phyloP scores from a whole-genome alignment of 2,113 vertebrate species.

The Crotophaga sulcirostris region DNA sequence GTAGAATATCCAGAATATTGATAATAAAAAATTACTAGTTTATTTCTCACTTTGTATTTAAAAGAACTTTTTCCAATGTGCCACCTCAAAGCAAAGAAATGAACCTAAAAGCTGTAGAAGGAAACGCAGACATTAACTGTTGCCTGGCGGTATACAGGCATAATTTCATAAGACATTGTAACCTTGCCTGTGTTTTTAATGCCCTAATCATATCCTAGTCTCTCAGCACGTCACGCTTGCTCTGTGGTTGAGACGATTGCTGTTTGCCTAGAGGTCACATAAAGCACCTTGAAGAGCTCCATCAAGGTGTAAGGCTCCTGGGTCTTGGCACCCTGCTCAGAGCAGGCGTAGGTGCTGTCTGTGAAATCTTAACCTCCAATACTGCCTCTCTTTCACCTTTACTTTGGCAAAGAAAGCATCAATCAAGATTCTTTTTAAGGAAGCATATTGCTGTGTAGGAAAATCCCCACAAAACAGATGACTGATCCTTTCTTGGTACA shows the following conservation, averaged over 20 bases:
- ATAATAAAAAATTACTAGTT: neutral
- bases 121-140: neutral
- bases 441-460: neutral
- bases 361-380: neutral
- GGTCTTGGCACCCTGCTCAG: neutral
- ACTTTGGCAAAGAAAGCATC: neutral
- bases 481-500: neutral
- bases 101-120: neutral
- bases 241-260: neutral
- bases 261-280: neutral
- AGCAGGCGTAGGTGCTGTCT: neutral
- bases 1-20: neutral
- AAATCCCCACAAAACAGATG: conserved; percentile 3
- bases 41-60: neutral
- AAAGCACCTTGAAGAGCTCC: neutral
- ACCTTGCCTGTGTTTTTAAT: neutral
- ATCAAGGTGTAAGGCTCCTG: neutral
- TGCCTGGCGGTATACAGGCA: neutral
- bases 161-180: neutral
- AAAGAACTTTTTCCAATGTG: neutral
- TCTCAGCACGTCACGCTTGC: neutral
- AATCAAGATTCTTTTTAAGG: neutral
- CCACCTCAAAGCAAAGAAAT: neutral
- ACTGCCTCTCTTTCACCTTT: neutral
- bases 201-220: neutral